These are phyloP conservation scores for Melanitta fusca DNA, from an alignment of 2,797 vertebrate genomes.

Conservation along the genomic window DNA sequence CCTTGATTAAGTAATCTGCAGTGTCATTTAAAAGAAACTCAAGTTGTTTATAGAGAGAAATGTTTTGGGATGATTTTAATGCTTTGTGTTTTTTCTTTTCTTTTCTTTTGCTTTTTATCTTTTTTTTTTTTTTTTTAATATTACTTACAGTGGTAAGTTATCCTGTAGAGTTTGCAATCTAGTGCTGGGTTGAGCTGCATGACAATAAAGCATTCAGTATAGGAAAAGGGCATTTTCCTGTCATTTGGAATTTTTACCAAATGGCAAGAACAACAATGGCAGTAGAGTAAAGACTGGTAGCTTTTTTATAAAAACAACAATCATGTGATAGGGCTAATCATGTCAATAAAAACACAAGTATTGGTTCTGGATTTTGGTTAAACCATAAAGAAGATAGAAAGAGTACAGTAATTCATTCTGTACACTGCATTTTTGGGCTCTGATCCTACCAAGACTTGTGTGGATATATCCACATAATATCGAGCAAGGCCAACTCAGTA, in stretches of 20 bases:
- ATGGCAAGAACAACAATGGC: not conserved
- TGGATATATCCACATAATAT: not conserved
- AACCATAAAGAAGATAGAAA: not conserved
- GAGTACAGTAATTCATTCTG: not conserved
- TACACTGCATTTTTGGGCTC: not conserved
- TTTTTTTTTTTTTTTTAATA: not conserved
- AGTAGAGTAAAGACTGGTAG: not conserved
- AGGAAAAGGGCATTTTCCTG: not conserved
- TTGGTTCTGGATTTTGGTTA: not conserved
- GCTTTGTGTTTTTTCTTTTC: accelerated
- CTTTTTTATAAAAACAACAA: not conserved
- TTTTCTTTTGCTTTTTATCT: not conserved
- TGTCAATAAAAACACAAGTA: not conserved
- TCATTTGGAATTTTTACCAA: not conserved
- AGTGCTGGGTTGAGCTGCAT: not conserved
- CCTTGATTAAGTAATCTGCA: not conserved
- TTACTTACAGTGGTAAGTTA: not conserved
- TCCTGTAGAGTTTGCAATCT: not conserved
- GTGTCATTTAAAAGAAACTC: not conserved
- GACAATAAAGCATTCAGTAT: not conserved
- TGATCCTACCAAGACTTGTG: not conserved
- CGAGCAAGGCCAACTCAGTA: not conserved
- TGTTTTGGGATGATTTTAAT: not conserved
- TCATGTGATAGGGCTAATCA: not conserved
- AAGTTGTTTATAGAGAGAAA: not conserved